Percentiles rank a stretch among this genome's conserved stretches.
phyloP scores from a whole-genome alignment of 2,797 vertebrate species.

The Knipowitschia caucasica region DNA sequence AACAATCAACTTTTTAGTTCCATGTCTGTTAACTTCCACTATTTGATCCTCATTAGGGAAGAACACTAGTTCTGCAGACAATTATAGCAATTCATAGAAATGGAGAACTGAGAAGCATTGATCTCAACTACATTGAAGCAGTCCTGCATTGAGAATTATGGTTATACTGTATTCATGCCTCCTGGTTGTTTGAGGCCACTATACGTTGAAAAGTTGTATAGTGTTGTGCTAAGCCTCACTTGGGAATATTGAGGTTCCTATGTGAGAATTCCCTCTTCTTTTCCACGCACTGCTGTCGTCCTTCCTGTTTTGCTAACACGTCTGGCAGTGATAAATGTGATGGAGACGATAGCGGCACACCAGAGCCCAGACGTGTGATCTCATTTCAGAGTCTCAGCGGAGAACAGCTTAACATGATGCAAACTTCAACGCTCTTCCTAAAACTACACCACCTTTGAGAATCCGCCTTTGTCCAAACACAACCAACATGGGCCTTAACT shows the following conservation, averaged over 20 bases:
- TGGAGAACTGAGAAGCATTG: no score
- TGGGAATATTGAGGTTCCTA: background rate
- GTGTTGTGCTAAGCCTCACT: background rate
- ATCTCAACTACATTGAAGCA: no score
- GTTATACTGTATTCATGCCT: no score
- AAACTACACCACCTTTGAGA: background rate
- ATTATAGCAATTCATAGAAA: background rate
- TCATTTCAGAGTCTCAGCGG: conserved; percentile 16
- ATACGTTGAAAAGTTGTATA: background rate
- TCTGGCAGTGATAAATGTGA: conserved; percentile 24
- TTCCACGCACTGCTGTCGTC: conserved; percentile 30
- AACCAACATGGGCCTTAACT: background rate
- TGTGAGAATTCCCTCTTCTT: conserved; percentile 15
- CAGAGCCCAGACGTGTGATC: background rate
- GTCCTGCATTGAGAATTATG: no score
- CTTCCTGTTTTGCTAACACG: conserved; percentile 57
- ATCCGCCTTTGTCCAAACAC: background rate
- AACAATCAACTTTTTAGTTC: conserved; percentile 6
- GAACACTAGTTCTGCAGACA: background rate
- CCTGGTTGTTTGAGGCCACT: no score
- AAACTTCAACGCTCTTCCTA: background rate
- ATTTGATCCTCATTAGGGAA: background rate
- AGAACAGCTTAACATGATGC: conserved; percentile 10
- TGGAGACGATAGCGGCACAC: conserved; percentile 12
- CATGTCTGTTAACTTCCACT: background rate